A percentile compares a stretch with the other conserved stretches of the same genome.
Conservation (phyloP, 2,888 invertebrate species). For the Synanthedon formicaeformis region DNA sequence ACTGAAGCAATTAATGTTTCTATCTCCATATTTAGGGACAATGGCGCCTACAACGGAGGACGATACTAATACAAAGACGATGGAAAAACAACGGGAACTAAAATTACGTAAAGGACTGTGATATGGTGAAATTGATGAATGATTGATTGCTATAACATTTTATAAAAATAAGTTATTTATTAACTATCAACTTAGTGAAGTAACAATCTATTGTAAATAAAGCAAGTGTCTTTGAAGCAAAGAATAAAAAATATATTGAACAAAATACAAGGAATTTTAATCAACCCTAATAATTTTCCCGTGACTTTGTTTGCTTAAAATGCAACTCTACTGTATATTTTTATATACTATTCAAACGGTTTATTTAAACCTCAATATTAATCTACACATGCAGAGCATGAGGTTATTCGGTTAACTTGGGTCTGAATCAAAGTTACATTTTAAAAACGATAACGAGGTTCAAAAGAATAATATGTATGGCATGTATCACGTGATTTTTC, state of each 20-base stretch:
- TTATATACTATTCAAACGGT: too few relatives aligned
- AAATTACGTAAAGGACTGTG: constrained; percentile 44
- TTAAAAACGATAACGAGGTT: too few relatives aligned
- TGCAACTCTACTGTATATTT: too few relatives aligned
- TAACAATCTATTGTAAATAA: background rate
- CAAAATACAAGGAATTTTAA: too few relatives aligned
- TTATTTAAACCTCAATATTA: too few relatives aligned
- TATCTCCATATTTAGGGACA: constrained; percentile 34
- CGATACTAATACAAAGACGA: constrained; percentile 13
- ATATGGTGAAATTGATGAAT: constrained; percentile 25
- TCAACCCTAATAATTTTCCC: too few relatives aligned
- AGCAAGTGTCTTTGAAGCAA: background rate
- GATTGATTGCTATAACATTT: constrained; percentile 1
- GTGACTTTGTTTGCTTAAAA: too few relatives aligned
- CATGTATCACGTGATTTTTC: too few relatives aligned
- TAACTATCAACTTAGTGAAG: background rate
- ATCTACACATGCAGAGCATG: too few relatives aligned
- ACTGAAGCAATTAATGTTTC: constrained; percentile 1
- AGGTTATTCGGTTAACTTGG: too few relatives aligned
- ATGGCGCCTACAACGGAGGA: constrained; percentile 33
- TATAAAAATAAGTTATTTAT: background rate
- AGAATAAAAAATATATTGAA: background rate
- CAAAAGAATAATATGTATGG: too few relatives aligned
- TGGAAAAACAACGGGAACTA: constrained; percentile 26
- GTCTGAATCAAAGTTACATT: too few relatives aligned